phyloP scores from a whole-genome alignment of 2,113 vertebrate species.

The Casuarius casuarius region DNA sequence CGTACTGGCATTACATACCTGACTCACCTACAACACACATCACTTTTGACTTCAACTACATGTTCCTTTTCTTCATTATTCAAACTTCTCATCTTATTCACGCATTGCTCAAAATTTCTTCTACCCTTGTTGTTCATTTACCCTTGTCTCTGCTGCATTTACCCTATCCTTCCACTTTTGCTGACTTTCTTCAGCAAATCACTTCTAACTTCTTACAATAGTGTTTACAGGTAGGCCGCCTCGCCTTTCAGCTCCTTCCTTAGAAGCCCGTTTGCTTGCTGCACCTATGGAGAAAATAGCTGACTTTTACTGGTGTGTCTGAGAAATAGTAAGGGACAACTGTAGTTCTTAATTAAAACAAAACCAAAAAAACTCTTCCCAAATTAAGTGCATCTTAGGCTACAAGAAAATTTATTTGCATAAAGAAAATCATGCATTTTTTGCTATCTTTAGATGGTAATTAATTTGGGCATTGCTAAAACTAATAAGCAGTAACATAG shows the following conservation, averaged over 20 bases:
- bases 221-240: too few species aligned
- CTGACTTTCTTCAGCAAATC: neutral
- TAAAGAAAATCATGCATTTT: neutral
- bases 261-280: neutral
- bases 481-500: neutral
- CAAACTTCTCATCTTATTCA: neutral
- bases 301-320: neutral
- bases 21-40: neutral
- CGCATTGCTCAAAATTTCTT: too few species aligned
- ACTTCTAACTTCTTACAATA: neutral
- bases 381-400: neutral
- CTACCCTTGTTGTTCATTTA: neutral
- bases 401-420: neutral
- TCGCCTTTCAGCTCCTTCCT: neutral
- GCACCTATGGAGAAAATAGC: neutral
- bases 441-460: neutral
- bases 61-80: neutral
- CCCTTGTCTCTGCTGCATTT: neutral
- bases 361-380: neutral
- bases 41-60: neutral
- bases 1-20: neutral
- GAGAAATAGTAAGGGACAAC: neutral
- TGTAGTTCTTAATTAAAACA: neutral
- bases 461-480: neutral
- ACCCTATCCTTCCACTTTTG: neutral